Base-by-base conservation (phyloP, 2,797 vertebrate genomes). In the Podargus strigoides region DNA sequence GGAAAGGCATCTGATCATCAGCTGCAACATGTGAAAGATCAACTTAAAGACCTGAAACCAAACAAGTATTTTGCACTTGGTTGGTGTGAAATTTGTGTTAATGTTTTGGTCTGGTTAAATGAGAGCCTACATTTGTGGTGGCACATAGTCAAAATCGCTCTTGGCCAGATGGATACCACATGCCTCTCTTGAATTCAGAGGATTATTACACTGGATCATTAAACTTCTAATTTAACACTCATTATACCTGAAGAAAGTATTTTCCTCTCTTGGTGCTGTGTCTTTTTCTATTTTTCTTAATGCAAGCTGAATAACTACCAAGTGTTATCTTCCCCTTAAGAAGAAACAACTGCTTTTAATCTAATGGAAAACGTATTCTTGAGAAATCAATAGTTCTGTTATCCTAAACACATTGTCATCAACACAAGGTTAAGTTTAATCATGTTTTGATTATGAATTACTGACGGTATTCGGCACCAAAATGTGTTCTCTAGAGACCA, bases 171-270 rank as follows among this genome's bases (percentile, higher is more conserved):
- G 85, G 66, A 69, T 91, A 59, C 32, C 30, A 52, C 77, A 76
- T 69, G 50, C 62, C 59, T 91, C 68, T 88, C 82, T 87, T 85
- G 66, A 91, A 91, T 84, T 83, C 62, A 68, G 69, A 55, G 46
- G 56, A 70, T 89, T 92, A 75, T 81, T 93, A 68, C 17, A 73
- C 34, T 47, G 59, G 42, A 56, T 90, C 85, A 73, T 96, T 95
- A 86, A 76, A 91, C 73, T 84, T 94, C 73, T 95, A 88, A 93
- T 87, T 93, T 92, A 86, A 67, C 7, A 3, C 27, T 92, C 55
- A 59, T 92, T 95, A 69, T 76, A 84, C 47, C 34, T 72, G 37
- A 84, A 81, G 63, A 93, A 94, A 91, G 63, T 39, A 30, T 84
- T 86, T 89, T 72, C 5, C 8, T 84, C 12, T 90, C 32, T 90